Conservation (phyloP, 2,113 vertebrate species). For the Tragelaphus imberbis region DNA sequence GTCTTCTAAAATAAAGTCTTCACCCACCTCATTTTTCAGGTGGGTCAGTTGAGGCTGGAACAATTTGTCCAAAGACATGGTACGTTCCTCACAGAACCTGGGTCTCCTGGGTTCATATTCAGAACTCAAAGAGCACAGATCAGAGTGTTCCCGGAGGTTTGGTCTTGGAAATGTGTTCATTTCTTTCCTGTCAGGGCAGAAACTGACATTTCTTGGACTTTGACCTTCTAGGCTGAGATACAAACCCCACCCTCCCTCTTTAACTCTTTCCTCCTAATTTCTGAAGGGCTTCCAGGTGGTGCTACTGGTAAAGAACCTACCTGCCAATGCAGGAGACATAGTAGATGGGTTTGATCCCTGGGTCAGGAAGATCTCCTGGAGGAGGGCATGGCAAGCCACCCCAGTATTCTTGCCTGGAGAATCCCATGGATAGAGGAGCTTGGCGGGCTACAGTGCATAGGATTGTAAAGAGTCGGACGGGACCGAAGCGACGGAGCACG, state of each 20-base stretch:
- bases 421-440: neutral
- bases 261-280: neutral
- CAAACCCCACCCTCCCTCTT: neutral
- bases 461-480: neutral
- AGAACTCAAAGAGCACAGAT: neutral
- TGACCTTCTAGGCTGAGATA: neutral
- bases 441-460: neutral
- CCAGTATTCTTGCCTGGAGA: neutral
- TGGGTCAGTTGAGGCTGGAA: neutral
- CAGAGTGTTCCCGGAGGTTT: neutral
- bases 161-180: neutral
- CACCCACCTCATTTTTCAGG: neutral
- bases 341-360: neutral
- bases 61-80: neutral
- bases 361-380: neutral
- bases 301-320: neutral
- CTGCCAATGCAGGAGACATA: neutral
- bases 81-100: neutral
- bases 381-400: neutral
- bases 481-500: neutral
- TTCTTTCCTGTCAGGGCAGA: neutral
- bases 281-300: neutral
- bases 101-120: neutral
- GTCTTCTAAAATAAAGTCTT: neutral
- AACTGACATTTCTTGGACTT: neutral